Evolutionary conservation across 1,140 invertebrate species (phyloP), one percentile per base, ranked within the genome.

Genomic region (Drosophila littoralis): DNA sequence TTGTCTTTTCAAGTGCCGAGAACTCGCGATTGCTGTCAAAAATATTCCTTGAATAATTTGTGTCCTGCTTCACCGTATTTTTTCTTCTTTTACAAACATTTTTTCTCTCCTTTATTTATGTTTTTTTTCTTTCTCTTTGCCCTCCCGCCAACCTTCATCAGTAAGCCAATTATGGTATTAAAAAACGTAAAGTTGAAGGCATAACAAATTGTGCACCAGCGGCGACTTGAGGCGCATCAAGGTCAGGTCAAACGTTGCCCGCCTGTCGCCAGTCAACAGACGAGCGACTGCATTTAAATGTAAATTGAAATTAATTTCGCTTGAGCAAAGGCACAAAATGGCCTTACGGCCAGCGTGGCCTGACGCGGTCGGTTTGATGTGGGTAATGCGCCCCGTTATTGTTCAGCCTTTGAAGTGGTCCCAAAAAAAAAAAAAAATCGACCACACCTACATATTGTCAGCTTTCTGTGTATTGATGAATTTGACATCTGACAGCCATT

Each of bases 121-220:
- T 69, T 57, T 79, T 60, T 38, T 45, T 1, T 22, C 32, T 50
- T 33, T 2, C 48, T 22, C 38, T 72, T 40, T 59, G 59, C 42
- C 45, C 36, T 32, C 43, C 32, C 52, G 60, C 67, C 79, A 88
- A 85, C 82, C 82, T 82, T 88, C 75, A 81, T 85, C 82, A 88
- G 83, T 82, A 88, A 85, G 82, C 82, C 82, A 85, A 85, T 85
- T 85, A 85, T 88, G 82, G 82, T 85, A 85, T 85, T 85, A 85
- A 85, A 84, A 80, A 80, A 75, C 63, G 75, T 71, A 71, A 75
- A 66, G 78, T 65, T 64, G 75, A 60, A 69, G 79, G 78, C 75
- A 83, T 69, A 77, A 77, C 38, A 60, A 60, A 52, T 58, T 68
- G 65, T 64, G 75, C 75, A 66, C 63, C 70, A 79, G 46, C 28